Evolutionary conservation across 1,140 invertebrate species (phyloP).

Genomic region (Pogonognathellus flavescens): DNA sequence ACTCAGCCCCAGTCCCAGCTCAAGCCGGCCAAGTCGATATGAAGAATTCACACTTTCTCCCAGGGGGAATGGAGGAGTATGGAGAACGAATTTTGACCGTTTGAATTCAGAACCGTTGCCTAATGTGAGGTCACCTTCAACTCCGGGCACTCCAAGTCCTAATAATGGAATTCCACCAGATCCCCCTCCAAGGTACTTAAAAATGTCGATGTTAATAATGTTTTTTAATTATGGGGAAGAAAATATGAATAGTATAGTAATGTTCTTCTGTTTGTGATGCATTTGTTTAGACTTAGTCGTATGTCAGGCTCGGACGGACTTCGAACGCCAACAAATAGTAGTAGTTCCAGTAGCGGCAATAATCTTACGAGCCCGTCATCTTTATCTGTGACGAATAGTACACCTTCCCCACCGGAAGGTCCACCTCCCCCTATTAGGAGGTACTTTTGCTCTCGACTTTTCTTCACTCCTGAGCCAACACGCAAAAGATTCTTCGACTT

Average conservation of each 20-base stretch:
- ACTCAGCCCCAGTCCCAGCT: conserved; percentile 63
- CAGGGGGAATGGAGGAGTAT: background rate
- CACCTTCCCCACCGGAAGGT: conserved; percentile 62
- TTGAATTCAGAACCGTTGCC: conserved; percentile 62
- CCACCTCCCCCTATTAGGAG: conserved; percentile 64
- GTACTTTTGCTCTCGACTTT: conserved; percentile 66
- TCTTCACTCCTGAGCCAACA: conserved; percentile 67
- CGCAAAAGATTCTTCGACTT: conserved; percentile 66
- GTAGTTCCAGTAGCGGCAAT: conserved; percentile 62
- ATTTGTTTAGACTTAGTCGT: conserved; percentile 51
- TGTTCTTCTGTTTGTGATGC: conserved; percentile 10
- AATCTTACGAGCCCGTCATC: conserved; percentile 60
- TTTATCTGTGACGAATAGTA: conserved; percentile 64
- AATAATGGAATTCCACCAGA: conserved; percentile 61
- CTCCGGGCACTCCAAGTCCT: conserved; percentile 64
- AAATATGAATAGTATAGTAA: background rate
- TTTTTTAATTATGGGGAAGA: background rate
- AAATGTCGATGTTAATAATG: too few relatives aligned
- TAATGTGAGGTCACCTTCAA: conserved; percentile 60
- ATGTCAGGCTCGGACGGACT: conserved; percentile 62
- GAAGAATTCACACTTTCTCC: conserved; percentile 62
- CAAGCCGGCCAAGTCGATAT: conserved; percentile 56
- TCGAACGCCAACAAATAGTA: conserved; percentile 61
- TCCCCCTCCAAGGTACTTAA: conserved; percentile 65
- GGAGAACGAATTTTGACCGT: conserved; percentile 59